phyloP scores from a whole-genome alignment of 2,888 invertebrate species.

The Mylabris sibirica region DNA sequence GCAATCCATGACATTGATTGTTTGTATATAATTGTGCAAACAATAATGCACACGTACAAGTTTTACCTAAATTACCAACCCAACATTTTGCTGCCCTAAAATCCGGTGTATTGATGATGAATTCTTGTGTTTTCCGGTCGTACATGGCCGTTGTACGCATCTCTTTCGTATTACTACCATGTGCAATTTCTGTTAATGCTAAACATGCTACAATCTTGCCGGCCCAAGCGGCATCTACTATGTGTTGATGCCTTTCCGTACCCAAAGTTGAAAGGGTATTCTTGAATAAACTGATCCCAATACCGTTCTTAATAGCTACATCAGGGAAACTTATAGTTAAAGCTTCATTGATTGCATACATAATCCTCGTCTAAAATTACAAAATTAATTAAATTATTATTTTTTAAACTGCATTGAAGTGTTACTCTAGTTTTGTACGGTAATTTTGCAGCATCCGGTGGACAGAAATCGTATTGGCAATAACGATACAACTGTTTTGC shows the following conservation, averaged over 20 bases:
- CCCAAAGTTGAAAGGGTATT: slow-evolving; percentile 79
- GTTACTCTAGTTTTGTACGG: slow-evolving; percentile 72
- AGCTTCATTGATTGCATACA: slow-evolving; percentile 81
- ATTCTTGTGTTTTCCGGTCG: slow-evolving; percentile 76
- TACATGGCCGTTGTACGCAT: slow-evolving; percentile 92
- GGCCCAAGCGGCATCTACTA: slow-evolving; percentile 74
- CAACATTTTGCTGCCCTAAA: slow-evolving; percentile 97
- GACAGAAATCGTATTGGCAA: slow-evolving; percentile 72
- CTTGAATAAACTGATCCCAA: slow-evolving; percentile 77
- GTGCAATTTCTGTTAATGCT: slow-evolving; percentile 91
- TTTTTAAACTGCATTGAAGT: slow-evolving; percentile 14
- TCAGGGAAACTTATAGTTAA: slow-evolving; percentile 74
- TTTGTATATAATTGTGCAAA: slow-evolving; percentile 91
- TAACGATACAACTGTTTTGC: slow-evolving; percentile 73
- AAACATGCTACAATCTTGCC: slow-evolving; percentile 83
- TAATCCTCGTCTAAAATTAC: slow-evolving; percentile 69
- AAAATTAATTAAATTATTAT: background rate
- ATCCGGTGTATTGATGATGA: slow-evolving; percentile 90
- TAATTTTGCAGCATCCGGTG: slow-evolving; percentile 68
- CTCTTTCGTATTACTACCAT: slow-evolving; percentile 92
- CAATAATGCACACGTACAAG: slow-evolving; percentile 84
- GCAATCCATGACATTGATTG: slow-evolving; percentile 82
- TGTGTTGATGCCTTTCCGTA: slow-evolving; percentile 75
- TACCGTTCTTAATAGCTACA: slow-evolving; percentile 79
- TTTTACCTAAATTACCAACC: slow-evolving; percentile 89